Evolutionary conservation across 2,113 vertebrate species (phyloP), one percentile per base, ranked within the genome.

Genomic region (Erinaceus europaeus): DNA sequence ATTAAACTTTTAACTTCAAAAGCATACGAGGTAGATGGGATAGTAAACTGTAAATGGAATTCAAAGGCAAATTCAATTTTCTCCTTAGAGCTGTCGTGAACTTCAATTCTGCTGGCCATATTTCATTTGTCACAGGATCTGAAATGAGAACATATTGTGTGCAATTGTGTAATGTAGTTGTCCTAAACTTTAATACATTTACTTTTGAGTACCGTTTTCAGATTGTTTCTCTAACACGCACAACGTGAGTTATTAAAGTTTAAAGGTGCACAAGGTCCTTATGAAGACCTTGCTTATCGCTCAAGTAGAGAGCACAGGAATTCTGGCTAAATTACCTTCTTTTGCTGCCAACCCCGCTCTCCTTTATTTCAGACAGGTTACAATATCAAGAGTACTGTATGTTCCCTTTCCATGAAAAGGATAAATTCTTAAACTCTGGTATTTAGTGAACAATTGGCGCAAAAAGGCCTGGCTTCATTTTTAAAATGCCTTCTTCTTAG

Each of bases 51-150:
- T 94, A 94, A 93, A 92, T 94, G 91, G 94, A 94, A 93, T 95
- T 92, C 87, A 92, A 94, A 94, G 92, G 95, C 95, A 95, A 94
- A 94, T 95, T 94, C 92, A 91, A 93, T 94, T 93, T 94, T 94
- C 91, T 89, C 76, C 91, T 93, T 79, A 78, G 78, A 89, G 80
- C 94, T 90, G 55, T 88, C 90, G 34, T 89, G 62, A 93, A 89
- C 92, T 95, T 94, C 95, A 94, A 88, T 93, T 94, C 92, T 92
- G 85, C 81, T 77, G 71, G 74, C 74, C 78, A 90, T 90, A 85
- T 94, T 93, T 90, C 94, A 94, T 94, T 94, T 95, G 90, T 79
- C 92, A 89, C 88, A 90, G 95, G 92, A 92, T 84, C 94, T 93
- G 85, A 95, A 94, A 94, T 94, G 92, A 94, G 95, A 79, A 93